A percentile compares a stretch with the other conserved stretches of the same genome.
Evolutionary conservation across 30 jellyfish, hydroid and myxozoan species (phyloP).

Genomic region (Chrysaora quinquecirrha): DNA sequence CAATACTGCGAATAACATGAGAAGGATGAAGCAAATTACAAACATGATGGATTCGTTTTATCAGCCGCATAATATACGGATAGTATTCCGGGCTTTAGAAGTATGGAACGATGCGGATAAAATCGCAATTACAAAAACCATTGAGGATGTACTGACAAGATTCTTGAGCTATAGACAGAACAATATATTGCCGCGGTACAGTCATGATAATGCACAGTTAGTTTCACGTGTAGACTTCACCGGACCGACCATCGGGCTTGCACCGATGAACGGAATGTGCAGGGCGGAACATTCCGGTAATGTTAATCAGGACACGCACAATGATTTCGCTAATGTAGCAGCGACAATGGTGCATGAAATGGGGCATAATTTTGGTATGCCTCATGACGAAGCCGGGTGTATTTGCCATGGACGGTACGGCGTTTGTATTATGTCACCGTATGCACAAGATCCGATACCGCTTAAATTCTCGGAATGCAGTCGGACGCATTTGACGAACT

Average conservation of each 20-base stretch:
- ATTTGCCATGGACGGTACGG: conserved; percentile 35
- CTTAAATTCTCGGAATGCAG: conserved; percentile 77
- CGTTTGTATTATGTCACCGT: conserved; percentile 62
- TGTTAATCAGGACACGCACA: conserved; percentile 74
- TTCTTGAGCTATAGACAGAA: conserved; percentile 54
- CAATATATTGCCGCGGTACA: conserved; percentile 29
- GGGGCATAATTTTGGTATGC: conserved; percentile 93
- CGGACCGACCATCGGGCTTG: conserved; percentile 87
- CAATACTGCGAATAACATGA: conserved; percentile 40
- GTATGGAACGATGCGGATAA: conserved; percentile 69
- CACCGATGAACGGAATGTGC: conserved; percentile 83
- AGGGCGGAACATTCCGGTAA: conserved; percentile 51
- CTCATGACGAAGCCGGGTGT: conserved; percentile 68
- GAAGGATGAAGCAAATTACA: conserved; percentile 68
- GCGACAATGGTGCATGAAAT: conserved; percentile 87
- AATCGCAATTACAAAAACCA: conserved; percentile 16
- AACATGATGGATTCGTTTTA: conserved; percentile 70
- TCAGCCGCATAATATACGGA: conserved; percentile 63
- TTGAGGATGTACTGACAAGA: conserved; percentile 8
- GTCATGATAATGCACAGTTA: conserved; percentile 76
- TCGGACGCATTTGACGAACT: conserved; percentile 13
- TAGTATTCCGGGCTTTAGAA: conserved; percentile 75
- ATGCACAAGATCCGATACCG: conserved; percentile 60
- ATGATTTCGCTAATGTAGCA: conserved; percentile 51
- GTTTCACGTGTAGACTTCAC: conserved; percentile 49